phyloP scores from a whole-genome alignment of 2,888 invertebrate species.

The Apodemia mormo region DNA sequence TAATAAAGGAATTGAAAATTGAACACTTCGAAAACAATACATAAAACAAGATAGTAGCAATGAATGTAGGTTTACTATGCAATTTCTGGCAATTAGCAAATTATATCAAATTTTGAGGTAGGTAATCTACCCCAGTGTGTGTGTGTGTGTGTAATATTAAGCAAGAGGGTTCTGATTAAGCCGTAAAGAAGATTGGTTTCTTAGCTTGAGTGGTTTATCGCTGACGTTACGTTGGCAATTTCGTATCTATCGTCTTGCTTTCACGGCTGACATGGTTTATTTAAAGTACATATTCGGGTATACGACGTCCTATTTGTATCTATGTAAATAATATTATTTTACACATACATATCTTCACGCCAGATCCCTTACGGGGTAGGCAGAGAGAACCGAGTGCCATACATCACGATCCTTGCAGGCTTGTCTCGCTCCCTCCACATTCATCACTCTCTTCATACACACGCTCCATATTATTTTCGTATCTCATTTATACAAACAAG shows the following conservation, averaged over 20 bases:
- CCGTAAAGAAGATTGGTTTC: conserved; percentile 78
- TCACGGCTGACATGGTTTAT: conserved; percentile 17
- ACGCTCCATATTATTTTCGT: neutral
- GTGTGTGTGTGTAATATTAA: conserved; percentile 48
- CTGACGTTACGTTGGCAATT: conserved; percentile 70
- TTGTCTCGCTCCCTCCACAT: too few species aligned
- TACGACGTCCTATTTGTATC: neutral
- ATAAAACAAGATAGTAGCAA: too few species aligned
- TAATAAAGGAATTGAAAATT: too few species aligned
- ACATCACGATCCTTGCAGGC: too few species aligned
- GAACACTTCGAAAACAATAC: too few species aligned
- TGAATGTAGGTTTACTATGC: neutral
- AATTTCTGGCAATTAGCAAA: neutral
- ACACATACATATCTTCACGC: too few species aligned
- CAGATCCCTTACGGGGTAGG: too few species aligned
- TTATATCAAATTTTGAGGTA: neutral
- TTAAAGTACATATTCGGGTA: conserved; percentile 11
- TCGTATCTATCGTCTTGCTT: conserved; percentile 48
- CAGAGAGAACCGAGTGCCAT: too few species aligned
- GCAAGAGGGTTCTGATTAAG: conserved; percentile 71
- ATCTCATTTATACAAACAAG: neutral
- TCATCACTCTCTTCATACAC: too few species aligned
- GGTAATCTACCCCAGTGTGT: conserved; percentile 2
- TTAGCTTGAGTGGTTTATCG: conserved; percentile 70
- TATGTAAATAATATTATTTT: conserved; percentile 2